phyloP scores from a whole-genome alignment of 2,113 vertebrate genomes.

The Chaetura pelagica region DNA sequence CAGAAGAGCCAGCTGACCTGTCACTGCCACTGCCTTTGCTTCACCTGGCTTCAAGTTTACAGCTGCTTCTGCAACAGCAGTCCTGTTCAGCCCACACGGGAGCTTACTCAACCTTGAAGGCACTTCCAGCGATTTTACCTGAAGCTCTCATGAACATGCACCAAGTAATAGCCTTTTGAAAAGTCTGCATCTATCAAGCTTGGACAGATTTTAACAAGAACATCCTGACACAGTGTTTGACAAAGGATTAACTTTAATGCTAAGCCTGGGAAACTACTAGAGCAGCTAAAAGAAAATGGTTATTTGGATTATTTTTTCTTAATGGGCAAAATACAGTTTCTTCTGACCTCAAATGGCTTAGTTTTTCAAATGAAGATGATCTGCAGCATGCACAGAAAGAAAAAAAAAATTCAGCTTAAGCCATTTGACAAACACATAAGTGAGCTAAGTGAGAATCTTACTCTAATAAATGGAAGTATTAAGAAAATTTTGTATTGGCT shows the following conservation, averaged over 20 bases:
- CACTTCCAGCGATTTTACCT: not conserved
- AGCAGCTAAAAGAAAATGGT: not conserved
- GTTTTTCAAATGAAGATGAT: conserved; percentile 8
- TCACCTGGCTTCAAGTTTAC: not conserved
- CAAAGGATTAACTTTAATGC: not conserved
- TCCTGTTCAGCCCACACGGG: not conserved
- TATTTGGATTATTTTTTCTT: not conserved
- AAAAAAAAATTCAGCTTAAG: not conserved
- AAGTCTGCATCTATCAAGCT: not conserved
- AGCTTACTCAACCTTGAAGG: not conserved
- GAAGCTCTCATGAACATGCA: not conserved
- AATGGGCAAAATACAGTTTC: not conserved
- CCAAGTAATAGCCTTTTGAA: not conserved
- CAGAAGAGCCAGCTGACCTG: not conserved
- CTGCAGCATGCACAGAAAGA: not conserved
- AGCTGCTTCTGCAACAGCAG: not conserved
- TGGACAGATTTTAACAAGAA: conserved; percentile 16
- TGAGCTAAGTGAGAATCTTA: not conserved
- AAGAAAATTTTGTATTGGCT: not conserved
- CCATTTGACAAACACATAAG: not conserved
- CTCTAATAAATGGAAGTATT: not conserved
- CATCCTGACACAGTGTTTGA: not conserved
- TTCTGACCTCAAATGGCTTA: conserved; percentile 19
- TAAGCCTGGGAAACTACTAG: not conserved
- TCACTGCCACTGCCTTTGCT: not conserved